Conservation (phyloP, 30 jellyfish, hydroid and myxozoan genomes). For the Rhopilema esculentum region DNA sequence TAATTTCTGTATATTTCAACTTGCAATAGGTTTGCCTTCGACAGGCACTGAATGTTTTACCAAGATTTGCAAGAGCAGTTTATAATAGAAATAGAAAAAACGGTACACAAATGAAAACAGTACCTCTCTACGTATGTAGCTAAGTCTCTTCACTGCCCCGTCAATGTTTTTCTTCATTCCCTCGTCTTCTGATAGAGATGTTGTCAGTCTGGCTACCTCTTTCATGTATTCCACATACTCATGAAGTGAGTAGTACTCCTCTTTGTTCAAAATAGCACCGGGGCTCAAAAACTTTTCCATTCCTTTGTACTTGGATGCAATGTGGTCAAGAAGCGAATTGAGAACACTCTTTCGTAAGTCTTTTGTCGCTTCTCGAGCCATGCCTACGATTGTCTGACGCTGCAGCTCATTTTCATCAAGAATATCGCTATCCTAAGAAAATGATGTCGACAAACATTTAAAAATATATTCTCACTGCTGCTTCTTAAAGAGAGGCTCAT, state of each 20-base stretch:
- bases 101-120: not conserved
- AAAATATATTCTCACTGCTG: slow-evolving; percentile 1
- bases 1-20: too few relatives aligned
- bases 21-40: too few relatives aligned
- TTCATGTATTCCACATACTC: slow-evolving; percentile 78
- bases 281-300: slow-evolving; percentile 75
- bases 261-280: slow-evolving; percentile 57
- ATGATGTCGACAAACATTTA: not conserved
- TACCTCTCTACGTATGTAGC: slow-evolving; percentile 78
- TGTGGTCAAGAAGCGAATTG: slow-evolving; percentile 68
- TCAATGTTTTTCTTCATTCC: slow-evolving; percentile 42
- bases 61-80: too few relatives aligned
- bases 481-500: not conserved
- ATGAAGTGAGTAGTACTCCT: slow-evolving; percentile 49
- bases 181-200: slow-evolving; percentile 63
- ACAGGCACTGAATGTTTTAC: too few relatives aligned
- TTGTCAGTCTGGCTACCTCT: slow-evolving; percentile 69
- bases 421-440: slow-evolving; percentile 62
- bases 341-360: slow-evolving; percentile 70
- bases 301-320: slow-evolving; percentile 70
- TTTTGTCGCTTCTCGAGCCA: slow-evolving; percentile 78
- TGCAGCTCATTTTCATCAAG: slow-evolving; percentile 71
- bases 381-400: slow-evolving; percentile 63
- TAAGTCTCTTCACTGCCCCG: slow-evolving; percentile 69
- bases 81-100: not conserved